A percentile compares a stretch with the other conserved stretches of the same genome.
Evolutionary conservation across 2,113 vertebrate genomes (phyloP).

Genomic region (Cebidichthys violaceus): DNA sequence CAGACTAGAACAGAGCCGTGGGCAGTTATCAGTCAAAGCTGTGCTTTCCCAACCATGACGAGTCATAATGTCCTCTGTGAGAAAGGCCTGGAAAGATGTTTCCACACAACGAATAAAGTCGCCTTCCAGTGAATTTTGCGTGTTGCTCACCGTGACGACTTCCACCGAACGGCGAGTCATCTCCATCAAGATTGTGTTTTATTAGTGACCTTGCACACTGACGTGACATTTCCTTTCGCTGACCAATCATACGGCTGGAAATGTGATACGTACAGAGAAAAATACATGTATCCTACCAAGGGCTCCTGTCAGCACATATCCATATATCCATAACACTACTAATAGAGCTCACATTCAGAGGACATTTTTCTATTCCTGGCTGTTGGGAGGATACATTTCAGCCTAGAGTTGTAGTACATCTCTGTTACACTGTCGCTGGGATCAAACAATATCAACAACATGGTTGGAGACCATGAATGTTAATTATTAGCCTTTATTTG

Average conservation of each 20-base stretch:
- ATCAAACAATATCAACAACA: constrained; percentile 42
- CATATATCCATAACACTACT: constrained; percentile 58
- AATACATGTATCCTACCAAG: constrained; percentile 45
- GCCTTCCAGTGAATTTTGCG: not conserved
- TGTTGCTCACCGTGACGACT: not conserved
- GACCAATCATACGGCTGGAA: constrained; percentile 62
- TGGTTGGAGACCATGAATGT: not conserved
- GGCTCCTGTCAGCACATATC: constrained; percentile 61
- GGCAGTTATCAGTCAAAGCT: not conserved
- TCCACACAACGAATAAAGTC: not conserved
- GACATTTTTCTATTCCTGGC: constrained; percentile 64
- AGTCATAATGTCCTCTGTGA: not conserved
- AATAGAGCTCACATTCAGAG: constrained; percentile 60
- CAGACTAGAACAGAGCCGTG: not conserved
- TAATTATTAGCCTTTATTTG: constrained; percentile 15
- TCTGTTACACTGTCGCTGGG: constrained; percentile 37
- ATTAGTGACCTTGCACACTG: constrained; percentile 59
- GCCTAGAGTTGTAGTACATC: constrained; percentile 44
- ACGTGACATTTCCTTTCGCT: constrained; percentile 66
- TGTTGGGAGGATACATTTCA: constrained; percentile 46
- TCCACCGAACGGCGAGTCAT: not conserved
- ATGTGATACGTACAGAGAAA: constrained; percentile 63
- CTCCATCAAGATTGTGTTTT: constrained; percentile 42
- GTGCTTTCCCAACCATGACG: not conserved
- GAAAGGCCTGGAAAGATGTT: not conserved